Conservation (phyloP, 2,888 invertebrate genomes). For the Chironomus tentans region DNA sequence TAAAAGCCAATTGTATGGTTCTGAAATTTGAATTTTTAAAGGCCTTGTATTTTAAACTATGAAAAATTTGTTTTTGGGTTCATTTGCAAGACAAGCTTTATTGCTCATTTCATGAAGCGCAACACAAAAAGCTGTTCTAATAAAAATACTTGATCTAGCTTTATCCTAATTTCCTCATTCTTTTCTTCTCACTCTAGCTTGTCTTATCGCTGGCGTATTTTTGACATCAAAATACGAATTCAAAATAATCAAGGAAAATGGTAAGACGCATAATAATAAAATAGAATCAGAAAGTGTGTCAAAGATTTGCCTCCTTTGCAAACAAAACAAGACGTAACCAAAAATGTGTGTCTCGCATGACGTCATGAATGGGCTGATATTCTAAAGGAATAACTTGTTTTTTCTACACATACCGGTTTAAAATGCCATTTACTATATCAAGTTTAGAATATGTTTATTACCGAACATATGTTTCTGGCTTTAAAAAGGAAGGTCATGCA, state of each 20-base stretch:
- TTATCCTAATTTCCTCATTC: not conserved
- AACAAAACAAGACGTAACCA: not conserved
- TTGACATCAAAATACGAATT: conserved; percentile 21
- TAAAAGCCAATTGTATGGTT: too few species aligned
- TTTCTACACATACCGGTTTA: not conserved
- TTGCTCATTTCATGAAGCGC: too few species aligned
- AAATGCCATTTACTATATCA: not conserved
- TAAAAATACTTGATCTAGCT: too few species aligned
- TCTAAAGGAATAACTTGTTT: not conserved
- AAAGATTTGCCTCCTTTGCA: not conserved
- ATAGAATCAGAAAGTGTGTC: not conserved
- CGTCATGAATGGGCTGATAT: conserved; percentile 19
- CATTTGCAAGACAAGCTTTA: too few species aligned
- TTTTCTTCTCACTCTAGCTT: not conserved
- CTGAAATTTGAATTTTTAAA: too few species aligned
- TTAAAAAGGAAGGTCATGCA: not conserved
- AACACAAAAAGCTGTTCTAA: too few species aligned
- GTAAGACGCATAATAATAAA: not conserved
- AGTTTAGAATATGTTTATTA: too few species aligned
- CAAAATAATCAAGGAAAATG: conserved; percentile 17
- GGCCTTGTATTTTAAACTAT: too few species aligned
- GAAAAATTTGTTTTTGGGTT: too few species aligned
- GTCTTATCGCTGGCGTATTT: conserved; percentile 18
- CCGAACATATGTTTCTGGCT: too few species aligned
- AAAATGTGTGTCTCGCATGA: not conserved